Percentiles rank a stretch among this genome's conserved stretches.
Evolutionary conservation across 2,797 vertebrate species (phyloP).

Genomic region (Hypotaenidia okinawae): DNA sequence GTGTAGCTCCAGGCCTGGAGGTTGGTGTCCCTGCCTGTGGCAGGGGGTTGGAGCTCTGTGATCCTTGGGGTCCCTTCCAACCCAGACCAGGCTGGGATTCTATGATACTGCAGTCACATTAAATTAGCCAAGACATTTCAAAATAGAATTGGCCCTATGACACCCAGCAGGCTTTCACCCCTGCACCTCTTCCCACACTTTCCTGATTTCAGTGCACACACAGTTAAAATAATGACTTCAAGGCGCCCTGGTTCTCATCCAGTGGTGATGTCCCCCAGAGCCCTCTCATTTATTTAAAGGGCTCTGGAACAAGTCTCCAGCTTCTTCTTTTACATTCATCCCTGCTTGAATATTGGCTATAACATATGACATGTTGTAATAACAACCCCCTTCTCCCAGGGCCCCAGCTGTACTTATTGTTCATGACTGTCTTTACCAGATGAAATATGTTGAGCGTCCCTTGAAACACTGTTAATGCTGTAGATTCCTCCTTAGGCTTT

Average conservation of each 20-base stretch:
- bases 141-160: background rate
- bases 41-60: too few relatives aligned
- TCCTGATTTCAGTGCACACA: background rate
- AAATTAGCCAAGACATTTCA: background rate
- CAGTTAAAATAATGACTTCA: slow-evolving; percentile 10
- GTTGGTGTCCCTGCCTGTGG: too few relatives aligned
- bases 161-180: background rate
- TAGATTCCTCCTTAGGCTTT: background rate
- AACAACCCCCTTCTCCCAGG: background rate
- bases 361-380: background rate
- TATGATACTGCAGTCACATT: background rate
- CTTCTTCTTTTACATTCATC: background rate
- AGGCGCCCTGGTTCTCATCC: background rate
- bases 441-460: background rate
- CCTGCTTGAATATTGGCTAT: background rate
- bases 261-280: background rate
- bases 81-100: too few relatives aligned
- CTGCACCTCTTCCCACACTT: background rate
- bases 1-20: too few relatives aligned
- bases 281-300: background rate
- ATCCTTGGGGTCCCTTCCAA: too few relatives aligned
- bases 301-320: background rate
- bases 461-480: background rate
- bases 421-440: background rate
- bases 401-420: background rate